Conservation (phyloP, 2,888 invertebrate genomes). For the Drosophila ustulata region DNA sequence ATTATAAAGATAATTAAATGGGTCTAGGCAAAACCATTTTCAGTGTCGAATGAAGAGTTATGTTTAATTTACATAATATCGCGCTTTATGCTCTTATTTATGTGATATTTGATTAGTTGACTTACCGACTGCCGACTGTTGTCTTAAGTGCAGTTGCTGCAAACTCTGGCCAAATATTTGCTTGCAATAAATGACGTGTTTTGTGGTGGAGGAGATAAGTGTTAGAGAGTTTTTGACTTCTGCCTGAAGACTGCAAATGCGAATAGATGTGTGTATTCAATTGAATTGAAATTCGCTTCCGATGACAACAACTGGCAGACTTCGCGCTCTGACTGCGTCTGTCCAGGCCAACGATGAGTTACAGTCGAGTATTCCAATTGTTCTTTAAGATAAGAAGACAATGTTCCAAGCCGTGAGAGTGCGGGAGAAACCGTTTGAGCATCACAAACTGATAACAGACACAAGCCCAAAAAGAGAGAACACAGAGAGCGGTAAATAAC, state of each 20-base stretch:
- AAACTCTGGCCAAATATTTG: slow-evolving; percentile 55
- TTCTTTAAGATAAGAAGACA: slow-evolving; percentile 72
- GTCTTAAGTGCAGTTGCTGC: slow-evolving; percentile 47
- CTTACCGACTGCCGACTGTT: slow-evolving; percentile 52
- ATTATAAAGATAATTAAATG: slow-evolving; percentile 67
- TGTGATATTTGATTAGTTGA: slow-evolving; percentile 37
- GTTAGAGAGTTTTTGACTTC: neutral
- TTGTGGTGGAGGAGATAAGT: neutral
- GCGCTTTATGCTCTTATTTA: slow-evolving; percentile 7
- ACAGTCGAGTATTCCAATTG: slow-evolving; percentile 58
- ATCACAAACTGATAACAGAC: slow-evolving; percentile 58
- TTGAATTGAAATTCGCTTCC: slow-evolving; percentile 26
- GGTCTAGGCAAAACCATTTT: slow-evolving; percentile 57
- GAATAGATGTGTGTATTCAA: slow-evolving; percentile 16
- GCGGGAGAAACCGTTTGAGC: slow-evolving; percentile 28
- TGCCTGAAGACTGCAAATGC: neutral
- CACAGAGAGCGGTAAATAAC: slow-evolving; percentile 27
- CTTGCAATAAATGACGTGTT: slow-evolving; percentile 6
- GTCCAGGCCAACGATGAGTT: slow-evolving; percentile 47
- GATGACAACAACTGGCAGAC: slow-evolving; percentile 61
- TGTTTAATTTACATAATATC: slow-evolving; percentile 60
- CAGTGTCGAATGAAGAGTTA: slow-evolving; percentile 63
- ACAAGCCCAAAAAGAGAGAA: slow-evolving; percentile 17
- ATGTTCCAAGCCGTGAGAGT: slow-evolving; percentile 21
- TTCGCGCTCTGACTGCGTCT: slow-evolving; percentile 66